These are phyloP conservation scores for Caligus rogercresseyi DNA, from an alignment of 1,140 invertebrate species.

Conservation along the genomic window DNA sequence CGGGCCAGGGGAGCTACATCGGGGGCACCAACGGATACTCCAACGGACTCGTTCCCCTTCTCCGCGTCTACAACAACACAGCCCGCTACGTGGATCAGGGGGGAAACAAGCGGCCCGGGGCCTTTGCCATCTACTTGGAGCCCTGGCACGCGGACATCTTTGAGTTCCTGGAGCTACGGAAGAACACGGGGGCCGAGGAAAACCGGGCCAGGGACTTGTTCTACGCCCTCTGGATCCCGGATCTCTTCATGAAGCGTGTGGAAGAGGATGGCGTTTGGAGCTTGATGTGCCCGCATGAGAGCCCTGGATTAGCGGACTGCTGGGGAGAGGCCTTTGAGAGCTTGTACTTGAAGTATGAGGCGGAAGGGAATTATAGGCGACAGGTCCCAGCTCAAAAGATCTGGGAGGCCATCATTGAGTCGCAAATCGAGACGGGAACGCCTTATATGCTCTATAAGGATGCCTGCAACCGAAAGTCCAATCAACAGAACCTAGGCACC, in stretches of 20 bases:
- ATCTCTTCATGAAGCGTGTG: constrained; percentile 95
- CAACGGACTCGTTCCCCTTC: constrained; percentile 93
- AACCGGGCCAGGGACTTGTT: constrained; percentile 85
- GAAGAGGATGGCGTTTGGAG: constrained; percentile 72
- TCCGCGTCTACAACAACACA: constrained; percentile 88
- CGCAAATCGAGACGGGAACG: constrained; percentile 94
- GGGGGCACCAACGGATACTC: constrained; percentile 85
- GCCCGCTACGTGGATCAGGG: constrained; percentile 87
- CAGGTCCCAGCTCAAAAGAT: constrained; percentile 68
- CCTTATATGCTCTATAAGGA: constrained; percentile 98
- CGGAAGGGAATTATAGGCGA: constrained; percentile 50
- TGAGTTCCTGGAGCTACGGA: constrained; percentile 81
- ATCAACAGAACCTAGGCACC: constrained; percentile 95
- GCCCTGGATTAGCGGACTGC: constrained; percentile 68
- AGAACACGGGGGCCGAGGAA: constrained; percentile 89
- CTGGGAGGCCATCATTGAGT: constrained; percentile 84
- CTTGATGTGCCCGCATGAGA: constrained; percentile 89
- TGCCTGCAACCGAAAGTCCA: constrained; percentile 88
- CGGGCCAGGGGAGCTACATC: constrained; percentile 78
- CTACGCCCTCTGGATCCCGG: constrained; percentile 94
- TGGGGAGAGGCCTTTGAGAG: constrained; percentile 90
- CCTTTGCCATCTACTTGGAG: constrained; percentile 96
- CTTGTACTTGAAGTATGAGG: constrained; percentile 77
- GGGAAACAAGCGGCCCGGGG: constrained; percentile 93
- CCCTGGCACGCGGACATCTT: constrained; percentile 98